Conservation (phyloP, 2,797 vertebrate species). For the Sebastolobus altivelis region DNA sequence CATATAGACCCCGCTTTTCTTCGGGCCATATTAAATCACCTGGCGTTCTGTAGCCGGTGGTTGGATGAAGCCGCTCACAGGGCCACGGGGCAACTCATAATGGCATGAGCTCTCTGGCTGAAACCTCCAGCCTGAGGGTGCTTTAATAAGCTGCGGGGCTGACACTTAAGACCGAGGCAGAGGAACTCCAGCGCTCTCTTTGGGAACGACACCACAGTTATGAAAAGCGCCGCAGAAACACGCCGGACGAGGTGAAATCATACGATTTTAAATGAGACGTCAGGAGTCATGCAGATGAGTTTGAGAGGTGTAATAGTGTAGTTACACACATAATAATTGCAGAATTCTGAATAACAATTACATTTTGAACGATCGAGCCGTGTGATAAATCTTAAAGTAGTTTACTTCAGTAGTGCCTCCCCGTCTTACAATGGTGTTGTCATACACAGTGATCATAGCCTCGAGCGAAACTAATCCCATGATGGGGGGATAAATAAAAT, state of each 20-base stretch:
- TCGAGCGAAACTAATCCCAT: conserved; percentile 49
- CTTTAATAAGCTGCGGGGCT: conserved; percentile 72
- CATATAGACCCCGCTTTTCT: conserved; percentile 37
- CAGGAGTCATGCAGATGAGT: conserved; percentile 35
- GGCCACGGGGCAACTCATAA: conserved; percentile 68
- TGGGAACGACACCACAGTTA: conserved; percentile 42
- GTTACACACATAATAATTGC: conserved; percentile 1
- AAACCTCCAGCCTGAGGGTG: conserved; percentile 54
- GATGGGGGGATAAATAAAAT: conserved; percentile 49
- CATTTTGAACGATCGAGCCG: neutral
- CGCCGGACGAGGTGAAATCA: conserved; percentile 40
- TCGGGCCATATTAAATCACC: conserved; percentile 73
- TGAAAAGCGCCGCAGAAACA: conserved; percentile 45
- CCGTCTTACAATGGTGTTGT: conserved; percentile 30
- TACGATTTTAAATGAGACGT: conserved; percentile 58
- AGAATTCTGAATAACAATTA: conserved; percentile 5
- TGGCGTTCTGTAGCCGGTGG: conserved; percentile 46
- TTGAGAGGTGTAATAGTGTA: neutral
- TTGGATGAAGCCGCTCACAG: conserved; percentile 52
- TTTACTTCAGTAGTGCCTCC: conserved; percentile 21
- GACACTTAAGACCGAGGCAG: conserved; percentile 52
- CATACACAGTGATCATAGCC: conserved; percentile 37
- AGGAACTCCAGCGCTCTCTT: conserved; percentile 46
- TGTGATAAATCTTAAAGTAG: conserved; percentile 34
- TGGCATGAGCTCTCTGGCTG: conserved; percentile 52